Evolutionary conservation across 2,113 vertebrate species (phyloP).

Genomic region (Galeopterus variegatus): DNA sequence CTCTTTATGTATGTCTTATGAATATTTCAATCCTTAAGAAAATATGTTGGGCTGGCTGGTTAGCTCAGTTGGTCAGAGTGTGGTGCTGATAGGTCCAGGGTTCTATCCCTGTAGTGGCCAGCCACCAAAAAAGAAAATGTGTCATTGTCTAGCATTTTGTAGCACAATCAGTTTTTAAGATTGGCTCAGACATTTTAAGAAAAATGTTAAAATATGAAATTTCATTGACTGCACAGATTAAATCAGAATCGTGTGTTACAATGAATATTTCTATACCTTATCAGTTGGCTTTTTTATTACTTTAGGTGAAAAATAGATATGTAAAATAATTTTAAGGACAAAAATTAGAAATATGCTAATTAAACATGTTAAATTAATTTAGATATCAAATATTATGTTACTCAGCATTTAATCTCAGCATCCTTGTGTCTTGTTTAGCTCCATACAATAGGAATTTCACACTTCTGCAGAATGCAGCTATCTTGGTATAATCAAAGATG

Average conservation of each 20-base stretch:
- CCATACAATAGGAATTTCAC: not conserved
- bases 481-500: not conserved
- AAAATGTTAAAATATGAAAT: not conserved
- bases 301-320: not conserved
- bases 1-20: not conserved
- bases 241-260: constrained; percentile 49
- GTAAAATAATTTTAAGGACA: not conserved
- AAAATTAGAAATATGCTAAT: not conserved
- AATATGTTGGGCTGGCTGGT: not conserved
- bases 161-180: not conserved
- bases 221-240: not conserved
- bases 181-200: not conserved
- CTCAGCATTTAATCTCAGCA: not conserved
- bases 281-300: not conserved
- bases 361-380: not conserved
- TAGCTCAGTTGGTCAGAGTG: too few relatives aligned
- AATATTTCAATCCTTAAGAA: not conserved
- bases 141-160: not conserved
- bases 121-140: not conserved
- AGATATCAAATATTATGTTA: not conserved
- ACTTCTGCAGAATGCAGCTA: not conserved
- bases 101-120: too few relatives aligned
- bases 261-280: not conserved
- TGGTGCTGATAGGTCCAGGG: too few relatives aligned
- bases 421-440: not conserved